Percentiles rank a stretch among this genome's conserved stretches.
These are phyloP conservation scores for Scytalopus superciliaris DNA, from an alignment of 2,113 vertebrate genomes.

Conservation along the genomic window DNA sequence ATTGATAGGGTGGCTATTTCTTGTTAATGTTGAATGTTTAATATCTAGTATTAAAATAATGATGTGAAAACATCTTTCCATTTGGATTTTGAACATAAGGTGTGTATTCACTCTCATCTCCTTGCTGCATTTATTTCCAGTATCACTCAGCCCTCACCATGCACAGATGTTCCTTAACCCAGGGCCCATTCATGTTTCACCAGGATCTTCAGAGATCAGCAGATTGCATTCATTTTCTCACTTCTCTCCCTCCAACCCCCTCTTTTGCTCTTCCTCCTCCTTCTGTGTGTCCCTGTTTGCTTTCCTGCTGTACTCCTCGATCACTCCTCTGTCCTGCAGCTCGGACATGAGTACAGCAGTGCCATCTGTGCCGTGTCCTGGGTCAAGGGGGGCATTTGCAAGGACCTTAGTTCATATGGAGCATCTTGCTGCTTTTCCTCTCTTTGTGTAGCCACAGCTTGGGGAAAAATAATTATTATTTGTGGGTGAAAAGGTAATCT, in stretches of 20 bases:
- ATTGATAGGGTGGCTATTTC: background rate
- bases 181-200: background rate
- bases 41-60: background rate
- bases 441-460: background rate
- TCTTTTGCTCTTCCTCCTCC: background rate
- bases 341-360: background rate
- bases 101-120: background rate
- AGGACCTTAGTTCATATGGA: background rate
- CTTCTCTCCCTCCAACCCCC: background rate
- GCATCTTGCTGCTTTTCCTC: background rate
- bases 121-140: background rate
- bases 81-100: background rate
- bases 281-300: background rate
- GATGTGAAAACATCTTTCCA: background rate
- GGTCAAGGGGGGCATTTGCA: background rate
- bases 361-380: background rate
- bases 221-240: background rate
- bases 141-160: background rate
- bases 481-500: background rate
- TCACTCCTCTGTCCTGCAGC: background rate
- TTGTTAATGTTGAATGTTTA: background rate
- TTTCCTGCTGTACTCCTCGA: background rate
- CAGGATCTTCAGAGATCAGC: background rate
- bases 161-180: background rate
- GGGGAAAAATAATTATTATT: background rate